Base-by-base conservation (phyloP, 2,888 invertebrate species). In the Orthosia incerta region DNA sequence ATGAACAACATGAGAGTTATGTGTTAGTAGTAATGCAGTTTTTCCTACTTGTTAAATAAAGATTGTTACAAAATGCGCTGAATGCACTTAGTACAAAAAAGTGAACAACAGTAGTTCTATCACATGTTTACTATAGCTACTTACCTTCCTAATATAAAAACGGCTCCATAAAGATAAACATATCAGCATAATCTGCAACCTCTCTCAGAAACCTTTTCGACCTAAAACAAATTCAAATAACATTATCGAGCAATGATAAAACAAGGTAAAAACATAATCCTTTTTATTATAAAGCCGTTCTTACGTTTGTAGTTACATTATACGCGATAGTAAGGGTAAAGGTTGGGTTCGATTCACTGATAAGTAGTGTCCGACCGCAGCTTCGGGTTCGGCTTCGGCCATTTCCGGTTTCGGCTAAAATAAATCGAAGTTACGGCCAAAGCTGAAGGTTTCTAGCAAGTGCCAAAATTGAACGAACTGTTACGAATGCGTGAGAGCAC, bases 331-430 rank as follows among this genome's bases (percentile, higher is more conserved):
- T 66, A 31, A 56, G 53, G 76, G 67, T 71, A 64, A 61, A 66
- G 77, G 76, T 79, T 61, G 79, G 79, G 81, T 87, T 79, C 71
- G 72, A 80, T 84, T 71, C 63, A 12, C 71, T 77, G 87, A 87
- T 88, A 87, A 88, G 84, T 79, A 80, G 39, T 39, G 39, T 39
- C 9, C 39, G 39, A 39, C 39, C 39, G 39, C 39, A 39, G 39
- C 39, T 9, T 39, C 39, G 39, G 39, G 9, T 39, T 39, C 39
- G 39, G 39, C 39, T 39, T 39, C 39, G 39, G 39, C 39, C 9
- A 39, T 39, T 1, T 39, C 9, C 39, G 39, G 26, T 26, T 39
- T 39, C 39, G 39, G 39, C 39, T 9, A 39, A 39, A 39, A 7
- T 39, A 39, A 1, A 39, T 9, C 9, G 39, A 39, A 39, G 9